Evolutionary conservation across 2,113 vertebrate genomes (phyloP), one percentile per base, ranked within the genome.

Genomic region (Phycodurus eques): DNA sequence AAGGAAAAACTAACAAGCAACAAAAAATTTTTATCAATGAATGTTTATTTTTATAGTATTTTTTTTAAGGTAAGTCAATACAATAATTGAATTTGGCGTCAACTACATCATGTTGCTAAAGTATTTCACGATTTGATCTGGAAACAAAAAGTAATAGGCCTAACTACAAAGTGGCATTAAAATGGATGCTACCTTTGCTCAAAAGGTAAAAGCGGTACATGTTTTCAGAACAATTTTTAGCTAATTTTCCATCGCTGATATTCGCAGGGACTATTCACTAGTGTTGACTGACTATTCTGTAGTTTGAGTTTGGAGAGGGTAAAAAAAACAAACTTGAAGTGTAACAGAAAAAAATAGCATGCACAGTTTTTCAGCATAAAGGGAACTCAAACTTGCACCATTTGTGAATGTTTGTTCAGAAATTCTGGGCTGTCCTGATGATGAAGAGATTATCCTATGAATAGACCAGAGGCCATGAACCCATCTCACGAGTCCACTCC

Each of bases 361-460:
- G 35, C 35, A 35, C 46, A 70, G 42, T 20, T 57, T 14, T 39
- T 56, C 19, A 43, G 15, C 47, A 68, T 35, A 33, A 76, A 76
- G 56, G 27, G 11, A 12, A 67, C 20, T 72, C 19, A 35, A 43
- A 33, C 51, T 74, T 35, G 60, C 44, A 22, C n/a, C 54, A 22
- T 47, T 44, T 61, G 70, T 62, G 63, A 70, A 44, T 74, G 46
- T 69, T 65, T 15, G 43, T n/a, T 27, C n/a, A 59, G 56, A 78
- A 68, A 71, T 76, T 44, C 70, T 64, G 47, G 43, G 64, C 49
- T 81, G 68, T 60, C 72, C 67, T 68, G 71, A 82, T 71, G 83
- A 83, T 72, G 68, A 79, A 76, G 80, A 15, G 79, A 79, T 75
- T 57, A 70, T 86, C 70, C 70, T 73, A 74, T 70, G 80, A 87